Evolutionary conservation across 2,113 vertebrate species (phyloP).

Genomic region (Hymenochirus boettgeri): DNA sequence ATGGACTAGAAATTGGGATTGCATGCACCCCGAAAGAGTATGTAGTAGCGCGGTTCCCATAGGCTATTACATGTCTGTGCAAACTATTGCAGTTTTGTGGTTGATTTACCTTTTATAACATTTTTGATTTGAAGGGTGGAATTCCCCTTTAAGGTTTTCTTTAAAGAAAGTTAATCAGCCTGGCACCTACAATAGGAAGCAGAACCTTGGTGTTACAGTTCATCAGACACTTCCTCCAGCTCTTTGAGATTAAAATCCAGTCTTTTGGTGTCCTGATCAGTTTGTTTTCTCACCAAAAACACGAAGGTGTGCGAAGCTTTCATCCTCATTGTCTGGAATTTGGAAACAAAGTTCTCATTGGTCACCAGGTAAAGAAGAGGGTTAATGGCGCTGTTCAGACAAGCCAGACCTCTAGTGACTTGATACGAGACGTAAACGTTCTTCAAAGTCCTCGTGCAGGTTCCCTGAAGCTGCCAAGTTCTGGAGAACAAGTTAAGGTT

Average conservation of each 20-base stretch:
- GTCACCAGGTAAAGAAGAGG: slow-evolving; percentile 68
- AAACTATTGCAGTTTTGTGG: too few species aligned
- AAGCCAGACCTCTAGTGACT: slow-evolving; percentile 65
- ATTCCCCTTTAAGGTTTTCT: too few species aligned
- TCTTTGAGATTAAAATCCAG: background rate
- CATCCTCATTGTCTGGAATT: slow-evolving; percentile 30
- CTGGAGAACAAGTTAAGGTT: slow-evolving; percentile 68
- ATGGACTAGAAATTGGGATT: too few species aligned
- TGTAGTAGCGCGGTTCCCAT: too few species aligned
- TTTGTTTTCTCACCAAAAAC: background rate
- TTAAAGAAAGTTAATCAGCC: too few species aligned
- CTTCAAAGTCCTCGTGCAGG: slow-evolving; percentile 47
- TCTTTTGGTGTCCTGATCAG: slow-evolving; percentile 9
- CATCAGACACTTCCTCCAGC: slow-evolving; percentile 34
- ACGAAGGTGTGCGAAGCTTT: background rate
- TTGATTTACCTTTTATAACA: too few species aligned
- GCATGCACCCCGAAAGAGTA: too few species aligned
- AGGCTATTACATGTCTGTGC: too few species aligned
- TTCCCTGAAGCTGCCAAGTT: slow-evolving; percentile 29
- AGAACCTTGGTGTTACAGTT: too few species aligned
- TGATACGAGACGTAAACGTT: slow-evolving; percentile 64
- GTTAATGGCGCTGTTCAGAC: slow-evolving; percentile 72
- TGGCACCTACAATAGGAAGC: too few species aligned
- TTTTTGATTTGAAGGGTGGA: too few species aligned
- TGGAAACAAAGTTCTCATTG: slow-evolving; percentile 48